Evolutionary conservation across 2,888 invertebrate genomes (phyloP), one percentile per base, ranked within the genome.

Genomic region (Troilus luridus): DNA sequence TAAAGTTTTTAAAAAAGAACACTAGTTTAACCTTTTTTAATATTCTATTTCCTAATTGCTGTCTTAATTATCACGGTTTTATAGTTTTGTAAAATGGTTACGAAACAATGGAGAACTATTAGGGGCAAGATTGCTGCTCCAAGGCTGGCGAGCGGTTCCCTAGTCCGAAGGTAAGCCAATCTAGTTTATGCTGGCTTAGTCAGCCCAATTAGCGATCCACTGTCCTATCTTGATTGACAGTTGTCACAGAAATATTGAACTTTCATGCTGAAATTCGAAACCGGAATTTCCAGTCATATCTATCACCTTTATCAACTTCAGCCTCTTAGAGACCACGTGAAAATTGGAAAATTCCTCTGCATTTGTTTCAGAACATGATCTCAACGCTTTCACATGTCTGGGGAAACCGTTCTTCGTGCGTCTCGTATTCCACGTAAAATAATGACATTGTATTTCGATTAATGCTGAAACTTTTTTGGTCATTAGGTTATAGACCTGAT

Each of bases 331-430:
- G 27, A 27, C 7, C 72, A 41, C 17, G 72, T 77, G 41, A 77
- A 77, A 41, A 77, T 77, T 77, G 72, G 19, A 77, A 77, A 77
- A 77, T 77, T 77, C 72, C 72, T 77, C 6, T 41, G 72, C 72
- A 27, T 77, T 77, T 41, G 72, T 77, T 77, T 1, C 72, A 1
- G 41, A 77, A 12, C 14, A 14, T 7, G 27, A 14, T 5, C 6
- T 41, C 41, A 17, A 77, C 72, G 41, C 72, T 77, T 77, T 77
- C 72, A 77, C 72, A 77, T 14, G 72, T 41, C 17, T 41, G 0
- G 27, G 41, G 72, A 77, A 77, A 77, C 9, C 72, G 41, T 77
- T 67, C 24, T 67, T 67, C 24, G 6, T 64, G n/a, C 64, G 9
- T 67, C 67, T 67, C 6, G 12, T 67, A 67, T 27, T 7, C 6